Percentiles rank a stretch among this genome's conserved stretches.
These are phyloP conservation scores for Aix galericulata DNA, from an alignment of 2,113 vertebrate species.

Conservation along the genomic window DNA sequence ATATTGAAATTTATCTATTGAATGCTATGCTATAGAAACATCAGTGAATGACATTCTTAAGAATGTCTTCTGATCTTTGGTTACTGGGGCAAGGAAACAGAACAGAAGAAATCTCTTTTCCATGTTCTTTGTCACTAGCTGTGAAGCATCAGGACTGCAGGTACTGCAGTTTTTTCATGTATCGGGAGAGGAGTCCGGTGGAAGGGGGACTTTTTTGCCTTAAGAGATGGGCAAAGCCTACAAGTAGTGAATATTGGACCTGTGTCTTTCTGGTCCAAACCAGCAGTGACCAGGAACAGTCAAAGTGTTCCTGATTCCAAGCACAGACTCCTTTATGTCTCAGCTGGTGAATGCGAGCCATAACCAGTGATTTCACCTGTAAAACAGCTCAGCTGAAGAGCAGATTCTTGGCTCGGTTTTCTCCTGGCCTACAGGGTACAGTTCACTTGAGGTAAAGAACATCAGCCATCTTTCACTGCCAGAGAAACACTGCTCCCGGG, in stretches of 20 bases:
- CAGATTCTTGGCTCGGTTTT: not conserved
- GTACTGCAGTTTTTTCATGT: too few relatives aligned
- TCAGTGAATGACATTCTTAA: not conserved
- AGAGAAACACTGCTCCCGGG: not conserved
- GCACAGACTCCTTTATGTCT: not conserved
- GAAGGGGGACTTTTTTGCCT: not conserved
- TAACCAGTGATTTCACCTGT: not conserved
- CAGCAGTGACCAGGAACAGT: not conserved
- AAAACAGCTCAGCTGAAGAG: constrained; percentile 6
- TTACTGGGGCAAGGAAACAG: not conserved
- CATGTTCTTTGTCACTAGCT: rapidly evolving
- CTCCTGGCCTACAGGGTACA: not conserved
- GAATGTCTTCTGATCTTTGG: not conserved
- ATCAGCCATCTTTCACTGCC: not conserved
- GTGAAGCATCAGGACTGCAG: not conserved
- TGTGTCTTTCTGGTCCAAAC: not conserved
- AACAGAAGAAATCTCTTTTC: not conserved
- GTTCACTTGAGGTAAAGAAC: constrained; percentile 24
- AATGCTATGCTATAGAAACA: not conserved
- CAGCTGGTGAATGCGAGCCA: rapidly evolving
- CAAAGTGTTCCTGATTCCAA: not conserved
- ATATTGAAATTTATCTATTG: not conserved
- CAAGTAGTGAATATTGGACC: not conserved
- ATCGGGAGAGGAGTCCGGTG: not conserved
- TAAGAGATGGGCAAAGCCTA: not conserved